Evolutionary conservation across 1,140 invertebrate species (phyloP), one percentile per base, ranked within the genome.

Genomic region (Pentalonia nigronervosa): DNA sequence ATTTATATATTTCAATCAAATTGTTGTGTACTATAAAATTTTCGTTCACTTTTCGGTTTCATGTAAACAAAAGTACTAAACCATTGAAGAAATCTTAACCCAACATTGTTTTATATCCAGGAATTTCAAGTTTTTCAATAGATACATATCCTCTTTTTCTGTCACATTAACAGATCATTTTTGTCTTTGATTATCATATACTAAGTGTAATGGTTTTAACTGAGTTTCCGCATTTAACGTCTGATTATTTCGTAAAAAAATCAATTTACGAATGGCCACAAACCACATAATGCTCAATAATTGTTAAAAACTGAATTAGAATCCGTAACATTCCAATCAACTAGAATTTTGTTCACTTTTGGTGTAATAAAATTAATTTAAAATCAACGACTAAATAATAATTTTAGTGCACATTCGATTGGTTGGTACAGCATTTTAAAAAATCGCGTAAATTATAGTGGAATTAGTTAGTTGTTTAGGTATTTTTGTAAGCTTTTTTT

Each of bases 241-340:
- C 20, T 90, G 36, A 50, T 90, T 36, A 36, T 25, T 56, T 4
- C 88, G 34, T 6, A 93, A 47, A 94, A 41, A 41, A 41, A 41
- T 41, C 89, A 53, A 94, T 81, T 81, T 2, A 94, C 60, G 56
- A 97, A 95, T 17, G 96, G 95, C 94, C 96, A 96, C 45, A 97
- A 94, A 47, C 96, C 96, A 94, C 96, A 96, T 90, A 98, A 95
- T 9, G 97, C 97, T 94, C 97, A 95, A 94, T 97, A 95, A 50
- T 97, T 95, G 95, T 97, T 96, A 94, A 97, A 97, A n/a, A 98
- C 95, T 94, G 97, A 94, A 93, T 94, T 94, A 0, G 97, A 96
- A 53, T 95, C 96, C 95, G 96, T 97, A 90, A 95, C 94, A 7
- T 95, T 94, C 97, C 97, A 98, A 94, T 95, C 95, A 21, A 98